Evolutionary conservation across 2,888 invertebrate species (phyloP).

Genomic region (Tanypteryx hageni): DNA sequence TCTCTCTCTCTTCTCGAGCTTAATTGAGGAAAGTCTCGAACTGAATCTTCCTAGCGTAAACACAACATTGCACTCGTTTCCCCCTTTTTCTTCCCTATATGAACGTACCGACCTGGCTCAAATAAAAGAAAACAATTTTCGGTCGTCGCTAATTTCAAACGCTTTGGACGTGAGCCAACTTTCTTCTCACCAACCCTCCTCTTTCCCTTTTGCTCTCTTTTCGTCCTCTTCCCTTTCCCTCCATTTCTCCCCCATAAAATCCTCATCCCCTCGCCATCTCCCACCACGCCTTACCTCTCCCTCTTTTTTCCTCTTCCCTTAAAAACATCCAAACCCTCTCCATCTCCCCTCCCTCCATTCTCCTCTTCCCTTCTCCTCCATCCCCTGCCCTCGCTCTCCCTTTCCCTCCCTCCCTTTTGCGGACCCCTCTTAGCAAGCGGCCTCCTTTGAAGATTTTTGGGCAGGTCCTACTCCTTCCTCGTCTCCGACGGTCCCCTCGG

Average conservation of each 20-base stretch:
- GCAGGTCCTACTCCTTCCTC: background rate
- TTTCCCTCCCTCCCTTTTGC: background rate
- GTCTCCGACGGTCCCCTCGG: background rate
- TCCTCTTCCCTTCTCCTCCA: background rate
- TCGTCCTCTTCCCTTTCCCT: background rate
- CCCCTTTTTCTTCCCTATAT: background rate
- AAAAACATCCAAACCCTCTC: background rate
- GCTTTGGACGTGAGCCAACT: conserved; percentile 20
- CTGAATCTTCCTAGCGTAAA: background rate
- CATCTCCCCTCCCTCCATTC: background rate
- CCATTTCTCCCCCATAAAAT: too few species aligned
- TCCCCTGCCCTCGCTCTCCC: background rate
- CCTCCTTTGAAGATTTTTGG: conserved; percentile 52
- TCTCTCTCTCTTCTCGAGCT: background rate
- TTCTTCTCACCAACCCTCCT: too few species aligned
- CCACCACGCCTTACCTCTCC: background rate
- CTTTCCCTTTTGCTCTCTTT: background rate
- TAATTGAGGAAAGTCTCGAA: background rate
- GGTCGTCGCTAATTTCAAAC: background rate
- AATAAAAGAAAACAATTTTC: background rate
- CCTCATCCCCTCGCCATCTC: background rate
- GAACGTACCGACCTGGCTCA: background rate
- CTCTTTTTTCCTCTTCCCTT: background rate
- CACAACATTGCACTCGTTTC: background rate
- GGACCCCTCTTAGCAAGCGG: conserved; percentile 9